Base-by-base conservation (phyloP, 2,888 invertebrate genomes). In the Standfussiana lucernea region DNA sequence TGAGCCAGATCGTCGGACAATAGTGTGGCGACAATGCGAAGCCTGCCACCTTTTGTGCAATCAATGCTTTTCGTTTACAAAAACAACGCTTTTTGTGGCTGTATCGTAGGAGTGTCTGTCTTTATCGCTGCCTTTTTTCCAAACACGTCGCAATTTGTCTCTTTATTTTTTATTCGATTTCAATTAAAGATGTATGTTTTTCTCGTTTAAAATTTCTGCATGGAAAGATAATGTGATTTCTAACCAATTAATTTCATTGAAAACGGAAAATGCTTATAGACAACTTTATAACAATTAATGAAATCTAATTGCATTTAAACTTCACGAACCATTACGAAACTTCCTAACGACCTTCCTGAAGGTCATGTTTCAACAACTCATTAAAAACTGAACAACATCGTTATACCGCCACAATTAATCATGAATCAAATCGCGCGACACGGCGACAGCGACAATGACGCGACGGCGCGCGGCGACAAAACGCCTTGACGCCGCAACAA, bases 401-500 rank as follows among this genome's bases (percentile, higher is more conserved):
- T 87, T 82, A 88, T 56, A 24, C 72, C 72, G 69, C 47, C 79
- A 75, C 73, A 83, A 86, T 88, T 84, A 83, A 86, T 90, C 85
- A 89, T 83, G 79, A 87, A 87, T 89, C 86, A 86, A 66, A 62
- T 65, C 75, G 68, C 83, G 77, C 74, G 77, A 81, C 80, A 84
- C 82, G 76, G 79, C 83, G 85, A 86, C 87, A 81, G 83, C 86
- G 88, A 86, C 81, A 78, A 50, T 81, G 75, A 79, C 78, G 81
- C 86, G 87, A 50, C 79, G 74, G 79, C 88, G 86, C 66, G 71
- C 74, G 84, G 81, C 85, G 85, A 92, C 91, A 92, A 92, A 92
- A 90, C 88, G 90, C 86, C 87, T 85, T 85, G 87, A 88, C 87
- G 85, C 86, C 84, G 82, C 86, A 86, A 93, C 91, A 91, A 91